Percentiles rank a stretch among this genome's conserved stretches.
Conservation (phyloP, 92 coral and sea anemone species). For the Porites cylindrica region DNA sequence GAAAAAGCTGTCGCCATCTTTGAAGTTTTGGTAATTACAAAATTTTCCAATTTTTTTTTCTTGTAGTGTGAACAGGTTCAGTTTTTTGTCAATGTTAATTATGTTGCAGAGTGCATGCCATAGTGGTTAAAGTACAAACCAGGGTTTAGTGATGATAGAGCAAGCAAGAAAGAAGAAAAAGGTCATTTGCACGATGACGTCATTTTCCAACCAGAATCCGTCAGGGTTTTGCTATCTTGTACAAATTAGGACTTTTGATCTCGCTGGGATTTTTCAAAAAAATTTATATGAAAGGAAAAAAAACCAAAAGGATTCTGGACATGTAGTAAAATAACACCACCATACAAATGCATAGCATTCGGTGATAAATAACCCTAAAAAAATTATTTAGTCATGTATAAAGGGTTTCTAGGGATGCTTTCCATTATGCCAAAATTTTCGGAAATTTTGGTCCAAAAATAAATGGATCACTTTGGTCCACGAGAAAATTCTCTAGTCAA, state of each 20-base stretch:
- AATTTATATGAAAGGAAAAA: constrained; percentile 4
- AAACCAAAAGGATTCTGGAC: background rate
- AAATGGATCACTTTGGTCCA: too few species aligned
- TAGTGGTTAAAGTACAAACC: background rate
- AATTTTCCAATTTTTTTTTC: background rate
- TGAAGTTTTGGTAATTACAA: constrained; percentile 2
- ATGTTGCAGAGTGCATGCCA: constrained; percentile 8
- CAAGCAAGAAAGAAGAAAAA: constrained; percentile 3
- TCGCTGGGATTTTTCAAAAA: constrained; percentile 4
- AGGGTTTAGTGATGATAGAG: background rate
- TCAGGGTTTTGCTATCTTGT: too few species aligned
- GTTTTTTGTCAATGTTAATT: too few species aligned
- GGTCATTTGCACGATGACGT: too few species aligned
- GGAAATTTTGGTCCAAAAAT: too few species aligned
- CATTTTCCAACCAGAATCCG: too few species aligned
- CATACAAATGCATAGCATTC: too few species aligned
- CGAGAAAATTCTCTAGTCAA: too few species aligned
- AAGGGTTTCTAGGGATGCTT: background rate
- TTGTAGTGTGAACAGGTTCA: background rate
- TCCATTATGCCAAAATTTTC: too few species aligned
- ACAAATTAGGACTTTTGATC: constrained; percentile 6
- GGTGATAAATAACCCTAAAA: too few species aligned
- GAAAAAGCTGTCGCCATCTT: constrained; percentile 3
- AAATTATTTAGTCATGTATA: too few species aligned
- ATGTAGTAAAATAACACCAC: too few species aligned